phyloP scores from a whole-genome alignment of 2,797 vertebrate species.

The Lacerta bilineata region DNA sequence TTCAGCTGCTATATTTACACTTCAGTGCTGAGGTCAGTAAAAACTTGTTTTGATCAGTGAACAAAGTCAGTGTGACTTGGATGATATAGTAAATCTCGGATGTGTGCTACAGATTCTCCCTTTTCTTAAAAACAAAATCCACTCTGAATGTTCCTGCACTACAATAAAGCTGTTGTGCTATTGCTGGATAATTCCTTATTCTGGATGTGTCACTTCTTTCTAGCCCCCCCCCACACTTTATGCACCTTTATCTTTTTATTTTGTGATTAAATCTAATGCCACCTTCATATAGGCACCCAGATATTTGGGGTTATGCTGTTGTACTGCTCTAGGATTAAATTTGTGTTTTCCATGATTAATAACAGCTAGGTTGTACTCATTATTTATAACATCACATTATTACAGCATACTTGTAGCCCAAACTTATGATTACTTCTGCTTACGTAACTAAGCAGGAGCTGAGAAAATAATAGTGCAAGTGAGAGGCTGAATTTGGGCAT shows the following conservation, averaged over 20 bases:
- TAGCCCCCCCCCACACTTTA: background rate
- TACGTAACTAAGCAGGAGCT: background rate
- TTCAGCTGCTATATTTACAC: conserved; percentile 68
- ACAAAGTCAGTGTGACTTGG: conserved; percentile 71
- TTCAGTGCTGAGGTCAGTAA: conserved; percentile 71
- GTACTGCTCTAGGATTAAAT: conserved; percentile 7
- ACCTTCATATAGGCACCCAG: background rate
- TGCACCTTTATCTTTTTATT: background rate
- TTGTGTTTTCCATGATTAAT: conserved; percentile 35
- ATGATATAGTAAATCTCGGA: conserved; percentile 67
- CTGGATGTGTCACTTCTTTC: background rate
- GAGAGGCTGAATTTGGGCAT: background rate
- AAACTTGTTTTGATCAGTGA: conserved; percentile 73
- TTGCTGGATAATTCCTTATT: background rate
- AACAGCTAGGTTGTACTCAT: conserved; percentile 49
- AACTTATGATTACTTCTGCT: background rate
- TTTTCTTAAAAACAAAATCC: conserved; percentile 63
- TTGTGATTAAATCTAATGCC: background rate
- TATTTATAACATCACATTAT: background rate
- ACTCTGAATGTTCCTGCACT: conserved; percentile 52
- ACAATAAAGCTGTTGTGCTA: background rate
- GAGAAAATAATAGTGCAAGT: background rate
- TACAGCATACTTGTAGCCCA: background rate
- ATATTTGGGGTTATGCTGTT: conserved; percentile 42
- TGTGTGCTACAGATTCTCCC: conserved; percentile 63